Evolutionary conservation across 2,113 vertebrate genomes (phyloP).

Genomic region (Rhineura floridana): DNA sequence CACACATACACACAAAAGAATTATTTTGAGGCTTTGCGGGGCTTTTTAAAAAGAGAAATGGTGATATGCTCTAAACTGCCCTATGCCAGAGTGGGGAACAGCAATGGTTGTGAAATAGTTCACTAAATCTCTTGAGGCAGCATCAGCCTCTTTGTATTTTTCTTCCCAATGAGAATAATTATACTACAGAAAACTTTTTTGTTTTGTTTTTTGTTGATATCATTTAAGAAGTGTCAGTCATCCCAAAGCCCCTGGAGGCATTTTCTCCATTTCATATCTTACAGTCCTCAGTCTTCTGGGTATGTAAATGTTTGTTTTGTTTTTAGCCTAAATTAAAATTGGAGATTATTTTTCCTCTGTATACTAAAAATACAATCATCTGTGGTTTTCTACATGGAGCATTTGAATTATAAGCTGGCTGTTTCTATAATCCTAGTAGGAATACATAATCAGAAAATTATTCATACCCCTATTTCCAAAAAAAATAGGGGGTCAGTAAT

Average conservation of each 20-base stretch:
- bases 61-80: slow-evolving; percentile 12
- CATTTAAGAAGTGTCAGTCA: slow-evolving; percentile 57
- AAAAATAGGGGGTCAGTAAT: slow-evolving; percentile 14
- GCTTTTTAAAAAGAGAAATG: neutral
- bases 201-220: slow-evolving; percentile 43
- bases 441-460: slow-evolving; percentile 44
- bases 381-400: slow-evolving; percentile 59
- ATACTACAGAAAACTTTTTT: slow-evolving; percentile 45
- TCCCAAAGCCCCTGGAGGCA: slow-evolving; percentile 34
- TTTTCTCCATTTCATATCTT: slow-evolving; percentile 34
- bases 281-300: slow-evolving; percentile 49
- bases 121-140: slow-evolving; percentile 64
- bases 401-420: slow-evolving; percentile 42
- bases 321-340: slow-evolving; percentile 60
- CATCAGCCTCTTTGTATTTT: slow-evolving; percentile 54
- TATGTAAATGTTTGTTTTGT: slow-evolving; percentile 35
- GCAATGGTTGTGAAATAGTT: slow-evolving; percentile 27
- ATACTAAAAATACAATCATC: slow-evolving; percentile 34
- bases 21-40: neutral
- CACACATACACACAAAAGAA: too few relatives aligned
- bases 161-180: slow-evolving; percentile 28
- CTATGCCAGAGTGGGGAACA: neutral
- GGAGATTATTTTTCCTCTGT: slow-evolving; percentile 53
- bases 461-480: slow-evolving; percentile 47
- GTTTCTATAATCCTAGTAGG: slow-evolving; percentile 51